Conservation (phyloP, 2,113 vertebrate genomes). For the Petromus typicus region DNA sequence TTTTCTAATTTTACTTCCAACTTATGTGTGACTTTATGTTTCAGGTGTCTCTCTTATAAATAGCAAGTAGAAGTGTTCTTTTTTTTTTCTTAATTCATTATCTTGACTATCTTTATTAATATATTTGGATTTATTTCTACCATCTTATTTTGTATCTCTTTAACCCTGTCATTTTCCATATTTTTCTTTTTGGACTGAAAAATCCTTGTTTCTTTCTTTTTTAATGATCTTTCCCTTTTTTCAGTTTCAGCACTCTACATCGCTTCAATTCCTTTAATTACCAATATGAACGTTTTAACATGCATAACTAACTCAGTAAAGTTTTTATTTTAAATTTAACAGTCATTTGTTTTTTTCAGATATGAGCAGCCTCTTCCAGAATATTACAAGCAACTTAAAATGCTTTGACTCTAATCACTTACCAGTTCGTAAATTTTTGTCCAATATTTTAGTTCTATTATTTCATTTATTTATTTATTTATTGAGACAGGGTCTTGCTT, state of each 20-base stretch:
- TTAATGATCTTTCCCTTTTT: neutral
- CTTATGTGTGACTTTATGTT: slow-evolving; percentile 33
- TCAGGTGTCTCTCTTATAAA: slow-evolving; percentile 8
- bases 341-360: neutral
- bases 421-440: neutral
- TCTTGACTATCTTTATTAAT: slow-evolving; percentile 32
- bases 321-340: neutral
- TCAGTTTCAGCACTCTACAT: neutral
- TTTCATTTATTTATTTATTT: neutral
- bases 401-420: neutral
- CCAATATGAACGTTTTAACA: neutral
- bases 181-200: slow-evolving; percentile 1
- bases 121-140: slow-evolving; percentile 45
- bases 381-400: neutral
- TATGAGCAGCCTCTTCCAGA: neutral
- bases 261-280: slow-evolving; percentile 18
- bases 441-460: neutral
- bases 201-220: neutral
- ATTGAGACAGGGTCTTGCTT: too few species aligned
- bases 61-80: neutral
- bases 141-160: neutral
- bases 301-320: neutral
- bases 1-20: slow-evolving; percentile 13
- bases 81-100: neutral
- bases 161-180: neutral